Evolutionary conservation across 2,113 vertebrate genomes (phyloP).

Genomic region (Plestiodon gilberti): DNA sequence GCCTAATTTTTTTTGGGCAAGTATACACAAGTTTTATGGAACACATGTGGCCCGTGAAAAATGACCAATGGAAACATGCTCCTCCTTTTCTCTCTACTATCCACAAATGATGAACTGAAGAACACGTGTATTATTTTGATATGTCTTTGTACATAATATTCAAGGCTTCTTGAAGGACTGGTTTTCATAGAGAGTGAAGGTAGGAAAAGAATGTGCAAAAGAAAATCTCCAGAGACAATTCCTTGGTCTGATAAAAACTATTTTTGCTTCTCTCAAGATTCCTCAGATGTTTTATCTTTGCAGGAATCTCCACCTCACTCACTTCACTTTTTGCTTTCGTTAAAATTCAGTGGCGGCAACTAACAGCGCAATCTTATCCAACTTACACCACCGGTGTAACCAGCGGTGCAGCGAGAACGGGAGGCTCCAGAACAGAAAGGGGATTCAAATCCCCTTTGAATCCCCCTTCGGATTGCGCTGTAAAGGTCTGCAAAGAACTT

Average conservation of each 20-base stretch:
- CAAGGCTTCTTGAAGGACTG: background rate
- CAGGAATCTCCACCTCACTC: background rate
- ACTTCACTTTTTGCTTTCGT: background rate
- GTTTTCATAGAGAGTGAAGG: background rate
- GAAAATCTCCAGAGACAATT: background rate
- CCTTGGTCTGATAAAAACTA: background rate
- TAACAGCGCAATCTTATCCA: no score
- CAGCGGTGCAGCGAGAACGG: no score
- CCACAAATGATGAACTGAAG: constrained; percentile 38
- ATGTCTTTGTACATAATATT: constrained; percentile 13
- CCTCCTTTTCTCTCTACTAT: constrained; percentile 25
- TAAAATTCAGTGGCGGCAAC: background rate
- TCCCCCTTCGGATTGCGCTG: no score
- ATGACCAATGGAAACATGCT: constrained; percentile 61
- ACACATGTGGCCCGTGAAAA: constrained; percentile 65
- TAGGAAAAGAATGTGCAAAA: background rate
- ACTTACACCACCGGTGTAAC: no score
- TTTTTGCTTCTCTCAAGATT: background rate
- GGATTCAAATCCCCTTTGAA: no score
- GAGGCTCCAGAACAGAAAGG: no score
- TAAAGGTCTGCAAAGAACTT: no score
- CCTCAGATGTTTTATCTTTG: background rate
- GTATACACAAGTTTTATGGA: constrained; percentile 71
- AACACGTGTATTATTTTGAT: constrained; percentile 33
- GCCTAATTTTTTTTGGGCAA: constrained; percentile 67